These are phyloP conservation scores for Nothocercus nigrocapillus DNA, from an alignment of 2,113 vertebrate genomes.

Conservation along the genomic window DNA sequence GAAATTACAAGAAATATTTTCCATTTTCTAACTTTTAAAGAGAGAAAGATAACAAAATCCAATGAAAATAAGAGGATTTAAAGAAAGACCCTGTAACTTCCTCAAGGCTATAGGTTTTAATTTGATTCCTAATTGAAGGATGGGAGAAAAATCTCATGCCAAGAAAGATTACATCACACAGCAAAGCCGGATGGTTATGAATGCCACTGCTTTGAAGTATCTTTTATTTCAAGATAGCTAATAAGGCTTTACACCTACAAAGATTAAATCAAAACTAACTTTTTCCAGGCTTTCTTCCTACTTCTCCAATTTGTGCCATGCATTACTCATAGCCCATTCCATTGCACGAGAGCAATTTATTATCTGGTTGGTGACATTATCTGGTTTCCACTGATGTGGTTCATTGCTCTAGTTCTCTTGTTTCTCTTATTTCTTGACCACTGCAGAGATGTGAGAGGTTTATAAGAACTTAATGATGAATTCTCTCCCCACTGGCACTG, in stretches of 20 bases:
- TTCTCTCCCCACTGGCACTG: not conserved
- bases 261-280: not conserved
- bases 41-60: not conserved
- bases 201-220: not conserved
- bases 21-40: not conserved
- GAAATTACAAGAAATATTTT: not conserved
- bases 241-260: not conserved
- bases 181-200: not conserved
- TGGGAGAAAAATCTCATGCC: not conserved
- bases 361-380: not conserved
- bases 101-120: not conserved
- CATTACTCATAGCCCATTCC: not conserved
- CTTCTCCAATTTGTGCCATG: accelerated
- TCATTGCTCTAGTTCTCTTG: not conserved
- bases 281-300: not conserved
- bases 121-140: not conserved
- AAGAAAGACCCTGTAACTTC: not conserved
- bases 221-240: not conserved
- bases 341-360: not conserved
- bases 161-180: not conserved
- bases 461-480: not conserved
- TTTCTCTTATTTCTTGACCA: not conserved
- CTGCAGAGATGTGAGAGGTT: not conserved
- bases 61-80: not conserved
- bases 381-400: not conserved